Evolutionary conservation across 1,140 invertebrate species (phyloP).

Genomic region (Anthonomus grandis): DNA sequence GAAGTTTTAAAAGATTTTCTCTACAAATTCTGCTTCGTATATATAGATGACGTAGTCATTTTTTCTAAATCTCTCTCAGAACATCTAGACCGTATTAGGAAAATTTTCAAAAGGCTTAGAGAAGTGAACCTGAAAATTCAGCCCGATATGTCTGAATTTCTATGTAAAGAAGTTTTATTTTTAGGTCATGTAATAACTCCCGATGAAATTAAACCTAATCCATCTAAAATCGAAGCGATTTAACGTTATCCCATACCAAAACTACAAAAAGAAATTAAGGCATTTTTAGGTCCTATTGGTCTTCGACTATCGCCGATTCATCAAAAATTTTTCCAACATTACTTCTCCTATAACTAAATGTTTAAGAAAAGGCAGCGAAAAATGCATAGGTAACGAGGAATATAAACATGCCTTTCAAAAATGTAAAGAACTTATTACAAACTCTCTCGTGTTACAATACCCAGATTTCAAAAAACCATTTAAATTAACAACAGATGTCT

Average conservation of each 20-base stretch:
- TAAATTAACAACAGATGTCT: neutral
- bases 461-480: neutral
- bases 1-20: conserved; percentile 36
- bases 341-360: conserved; percentile 19
- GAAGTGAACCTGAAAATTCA: conserved; percentile 35
- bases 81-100: conserved; percentile 30
- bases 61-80: conserved; percentile 29
- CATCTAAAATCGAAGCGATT: conserved; percentile 6
- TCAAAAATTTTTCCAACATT: conserved; percentile 11
- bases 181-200: too few relatives aligned
- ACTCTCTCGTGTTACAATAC: neutral
- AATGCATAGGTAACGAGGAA: neutral
- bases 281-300: conserved; percentile 28
- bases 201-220: conserved; percentile 14
- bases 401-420: conserved; percentile 30
- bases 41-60: conserved; percentile 44
- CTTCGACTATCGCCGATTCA: conserved; percentile 29
- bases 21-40: conserved; percentile 33
- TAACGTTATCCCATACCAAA: conserved; percentile 11
- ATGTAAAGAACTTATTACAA: conserved; percentile 10
- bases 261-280: conserved; percentile 1
- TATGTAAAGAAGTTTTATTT: conserved; percentile 26
- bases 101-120: conserved; percentile 27
- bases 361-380: conserved; percentile 34
- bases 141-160: conserved; percentile 36